These are phyloP conservation scores for Microctenopoma lineatum DNA, from an alignment of 2,797 vertebrate species.

Conservation along the genomic window DNA sequence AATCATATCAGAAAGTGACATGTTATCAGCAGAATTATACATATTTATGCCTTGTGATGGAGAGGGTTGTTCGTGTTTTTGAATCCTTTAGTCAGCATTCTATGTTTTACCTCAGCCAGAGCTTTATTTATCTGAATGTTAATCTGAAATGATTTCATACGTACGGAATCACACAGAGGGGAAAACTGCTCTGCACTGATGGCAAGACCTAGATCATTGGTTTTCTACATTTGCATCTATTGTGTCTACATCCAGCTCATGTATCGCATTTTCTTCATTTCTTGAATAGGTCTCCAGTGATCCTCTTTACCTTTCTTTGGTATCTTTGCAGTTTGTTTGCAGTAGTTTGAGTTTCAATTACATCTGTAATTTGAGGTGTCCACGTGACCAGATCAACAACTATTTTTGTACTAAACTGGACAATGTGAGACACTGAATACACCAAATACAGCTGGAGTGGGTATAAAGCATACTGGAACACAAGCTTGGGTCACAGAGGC, in stretches of 20 bases:
- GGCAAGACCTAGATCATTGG: constrained; percentile 11
- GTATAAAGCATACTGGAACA: neutral
- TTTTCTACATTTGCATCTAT: neutral
- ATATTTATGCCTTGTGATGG: constrained; percentile 50
- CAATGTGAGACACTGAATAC: neutral
- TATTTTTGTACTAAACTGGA: neutral
- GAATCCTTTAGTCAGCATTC: constrained; percentile 48
- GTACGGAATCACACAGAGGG: constrained; percentile 12
- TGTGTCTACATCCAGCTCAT: constrained; percentile 20
- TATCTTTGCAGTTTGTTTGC: neutral
- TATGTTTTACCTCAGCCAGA: neutral
- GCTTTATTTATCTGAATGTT: constrained; percentile 31
- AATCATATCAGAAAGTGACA: constrained; percentile 13
- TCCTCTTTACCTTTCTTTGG: neutral
- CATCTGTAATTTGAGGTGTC: neutral
- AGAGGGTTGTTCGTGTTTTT: constrained; percentile 23
- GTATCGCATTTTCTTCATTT: constrained; percentile 9
- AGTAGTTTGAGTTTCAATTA: neutral
- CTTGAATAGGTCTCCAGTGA: neutral
- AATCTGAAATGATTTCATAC: constrained; percentile 20
- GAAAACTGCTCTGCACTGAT: constrained; percentile 14
- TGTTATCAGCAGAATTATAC: constrained; percentile 40
- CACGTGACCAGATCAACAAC: neutral
- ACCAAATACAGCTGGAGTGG: neutral
- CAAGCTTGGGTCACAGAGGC: neutral